phyloP scores from a whole-genome alignment of 2,113 vertebrate species.

The Salvator merianae region DNA sequence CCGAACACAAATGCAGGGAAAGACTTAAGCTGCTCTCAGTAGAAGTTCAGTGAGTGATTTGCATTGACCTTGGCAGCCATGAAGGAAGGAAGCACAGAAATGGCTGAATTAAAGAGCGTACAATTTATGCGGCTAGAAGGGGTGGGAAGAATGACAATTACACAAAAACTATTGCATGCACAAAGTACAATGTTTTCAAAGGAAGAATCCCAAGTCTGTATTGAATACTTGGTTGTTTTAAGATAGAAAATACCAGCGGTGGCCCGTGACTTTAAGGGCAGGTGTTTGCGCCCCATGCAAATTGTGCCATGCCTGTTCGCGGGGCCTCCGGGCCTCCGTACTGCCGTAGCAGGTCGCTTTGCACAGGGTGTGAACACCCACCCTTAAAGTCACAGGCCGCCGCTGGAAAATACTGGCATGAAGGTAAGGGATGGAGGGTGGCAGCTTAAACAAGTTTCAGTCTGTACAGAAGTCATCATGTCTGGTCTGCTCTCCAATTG shows the following conservation, averaged over 20 bases:
- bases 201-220: not conserved
- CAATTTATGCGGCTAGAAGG: not conserved
- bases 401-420: not conserved
- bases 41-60: slow-evolving; percentile 13
- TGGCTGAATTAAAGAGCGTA: not conserved
- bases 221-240: not conserved
- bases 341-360: too few species aligned
- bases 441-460: too few species aligned
- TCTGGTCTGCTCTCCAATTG: too few species aligned
- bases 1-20: slow-evolving; percentile 9
- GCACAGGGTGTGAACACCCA: too few species aligned
- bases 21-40: slow-evolving; percentile 9
- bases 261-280: too few species aligned
- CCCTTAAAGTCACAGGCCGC: too few species aligned
- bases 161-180: not conserved
- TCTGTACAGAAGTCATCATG: too few species aligned
- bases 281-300: too few species aligned
- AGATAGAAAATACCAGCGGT: too few species aligned
- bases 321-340: too few species aligned
- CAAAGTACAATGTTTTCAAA: not conserved
- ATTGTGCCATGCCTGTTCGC: too few species aligned
- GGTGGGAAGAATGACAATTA: not conserved
- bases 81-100: not conserved
- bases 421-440: too few species aligned
- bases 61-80: not conserved